Base-by-base conservation (phyloP, 2,113 vertebrate species). In the Numida meleagris region DNA sequence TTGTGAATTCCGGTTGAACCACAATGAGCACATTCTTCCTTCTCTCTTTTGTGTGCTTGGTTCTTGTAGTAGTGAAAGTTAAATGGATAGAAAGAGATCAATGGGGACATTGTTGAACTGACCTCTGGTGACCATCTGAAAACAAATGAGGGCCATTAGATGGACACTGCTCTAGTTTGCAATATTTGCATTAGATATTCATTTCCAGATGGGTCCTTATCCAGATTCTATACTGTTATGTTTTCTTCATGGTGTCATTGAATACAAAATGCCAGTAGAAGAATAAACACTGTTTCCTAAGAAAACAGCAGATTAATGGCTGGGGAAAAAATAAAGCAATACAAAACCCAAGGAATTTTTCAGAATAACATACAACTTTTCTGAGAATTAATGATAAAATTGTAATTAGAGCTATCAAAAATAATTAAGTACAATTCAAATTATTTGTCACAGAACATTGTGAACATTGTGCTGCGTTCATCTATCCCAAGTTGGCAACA, bases 1-100 rank as follows among this genome's bases (percentile, higher is more conserved):
- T 88, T 92, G 94, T 88, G 74, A 95, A 97, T 96, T 91, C 93
- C 46, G 45, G 75, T 80, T 95, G 70, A 96, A 92, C 86, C 90
- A 95, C 94, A 97, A 95, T 57, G 91, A 93, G 27, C 58, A 85
- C 80, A 94, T 95, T 95, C 86, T 95, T 96, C 94, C 91, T 94
- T 87, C 73, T 82, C 42, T 87, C 81, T 94, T 94, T 86, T 94
- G 75, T 95, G 33, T 89, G 68, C 91, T 92, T 83, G 96, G 93
- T 93, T 94, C 92, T 77, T 87, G 53, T 88, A 83, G 70, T 79
- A 96, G 93, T 89, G 83, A 94, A 97, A 91, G 93, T 95, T 94
- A 94, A 82, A 84, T 0, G 58, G 79, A 88, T 68, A 88, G 71
- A 86, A 82, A 82, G 31, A 36, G 43, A 86, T 96, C 68, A 96